Evolutionary conservation across 2,113 vertebrate species (phyloP), one percentile per base, ranked within the genome.

Genomic region (Mesembrinibis cayennensis): DNA sequence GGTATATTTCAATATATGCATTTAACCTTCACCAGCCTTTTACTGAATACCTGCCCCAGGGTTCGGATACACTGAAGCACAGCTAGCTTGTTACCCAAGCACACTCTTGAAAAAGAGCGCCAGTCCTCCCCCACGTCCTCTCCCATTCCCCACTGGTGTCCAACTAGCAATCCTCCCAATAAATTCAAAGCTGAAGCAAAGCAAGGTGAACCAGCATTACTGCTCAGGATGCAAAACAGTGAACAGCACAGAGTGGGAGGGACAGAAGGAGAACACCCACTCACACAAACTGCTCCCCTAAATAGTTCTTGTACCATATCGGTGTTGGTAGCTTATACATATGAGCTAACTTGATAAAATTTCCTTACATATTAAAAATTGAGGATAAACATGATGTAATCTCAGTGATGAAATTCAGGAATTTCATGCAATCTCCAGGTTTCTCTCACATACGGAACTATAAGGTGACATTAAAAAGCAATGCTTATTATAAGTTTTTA

Each of bases 21-120:
- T 59, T 66, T 50, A 38, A 76, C 47, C 55, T 76, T 76, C 42
- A 47, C 34, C 61, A 65, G 50, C 49, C 26, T 69, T 42, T 44
- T 61, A 56, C 27, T 69, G 30, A 69, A 77, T 22, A 47, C 59
- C 55, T 77, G 53, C 98, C 98, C 97, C 90, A 98, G 98, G 98
- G 97, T 98, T 98, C 80, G 84, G 77, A 93, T 94, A 97, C 90
- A 92, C 98, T 94, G 96, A 97, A 97, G 96, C 94, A 96, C 97
- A 96, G 97, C 97, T 97, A 74, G 76, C 97, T 98, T 97, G 96
- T 98, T 98, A 98, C 98, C 97, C 97, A 97, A 97, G 98, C 97
- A 97, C 88, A 94, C 96, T 76, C 91, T 94, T 92, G 40, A 40
- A 40, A 40, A 96, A 83, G 69, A 95, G 91, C 70, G 81, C 66